Evolutionary conservation across 2,113 vertebrate species (phyloP), one percentile per base, ranked within the genome.

Genomic region (Cryptoleucopteryx plumbea): DNA sequence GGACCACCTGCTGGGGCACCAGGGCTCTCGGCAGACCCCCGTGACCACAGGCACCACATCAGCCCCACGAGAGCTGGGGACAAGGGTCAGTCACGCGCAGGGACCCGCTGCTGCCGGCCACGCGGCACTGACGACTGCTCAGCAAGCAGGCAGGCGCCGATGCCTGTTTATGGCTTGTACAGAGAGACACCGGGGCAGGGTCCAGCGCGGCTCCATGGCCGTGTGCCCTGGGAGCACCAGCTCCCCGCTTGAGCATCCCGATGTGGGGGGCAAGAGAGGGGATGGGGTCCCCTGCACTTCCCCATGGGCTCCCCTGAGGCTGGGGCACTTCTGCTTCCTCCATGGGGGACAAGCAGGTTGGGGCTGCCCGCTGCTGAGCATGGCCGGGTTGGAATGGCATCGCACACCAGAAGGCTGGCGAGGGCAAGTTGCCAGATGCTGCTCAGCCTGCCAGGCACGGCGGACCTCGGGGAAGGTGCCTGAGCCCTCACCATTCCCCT

Each of bases 21-120:
- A 45, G 77, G 23, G 45, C 50, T 50, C 50, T 40, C 5, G 1
- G 31, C 52, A 90, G 47, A 72, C n/a, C n/a, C n/a, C 31, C 36
- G 1, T 0, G 27, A 27, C 61, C 23, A 10, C 0, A 5, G 45
- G 27, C 43, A 47, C 23, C 15, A 2, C 63, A 19, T 22, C 23
- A 53, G 62, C 67, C 52, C 67, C 3, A 1, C 0, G 0, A 43
- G 31, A 72, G 8, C 15, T 0, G 0, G 50, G 61, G 20, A 38
- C 0, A 0, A 72, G 53, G 43, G 48, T 11, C 7, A 1, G 8
- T 21, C 40, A 2, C 1, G 17, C 2, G 0, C 2, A 6, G 62
- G 45, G 27, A 55, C 21, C 8, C 0, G 2, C 45, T 55, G 70
- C 38, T 6, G 5, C 29, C 1, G 1, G 59, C 52, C 16, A 4